phyloP scores from a whole-genome alignment of 2,797 vertebrate species.

The Botia almorhae region DNA sequence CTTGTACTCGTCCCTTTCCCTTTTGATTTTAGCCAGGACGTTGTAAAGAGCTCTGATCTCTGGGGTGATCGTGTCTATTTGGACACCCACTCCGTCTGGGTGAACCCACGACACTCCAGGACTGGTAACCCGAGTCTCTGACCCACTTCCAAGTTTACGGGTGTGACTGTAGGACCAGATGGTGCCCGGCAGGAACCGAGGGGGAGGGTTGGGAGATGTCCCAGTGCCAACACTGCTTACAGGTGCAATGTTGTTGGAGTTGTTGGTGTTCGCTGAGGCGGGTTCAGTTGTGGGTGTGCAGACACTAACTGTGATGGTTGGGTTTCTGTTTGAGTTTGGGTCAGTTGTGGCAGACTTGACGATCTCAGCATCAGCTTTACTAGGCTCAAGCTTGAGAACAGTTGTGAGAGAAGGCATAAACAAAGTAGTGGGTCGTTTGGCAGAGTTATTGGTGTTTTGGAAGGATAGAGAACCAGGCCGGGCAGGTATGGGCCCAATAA shows the following conservation, averaged over 20 bases:
- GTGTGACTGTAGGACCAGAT: slow-evolving; percentile 95
- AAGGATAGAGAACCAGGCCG: slow-evolving; percentile 74
- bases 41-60: slow-evolving; percentile 97
- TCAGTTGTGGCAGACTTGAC: slow-evolving; percentile 20
- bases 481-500: slow-evolving; percentile 78
- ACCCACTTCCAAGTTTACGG: slow-evolving; percentile 82
- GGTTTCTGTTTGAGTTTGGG: slow-evolving; percentile 64
- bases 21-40: slow-evolving; percentile 95
- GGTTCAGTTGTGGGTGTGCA: slow-evolving; percentile 75
- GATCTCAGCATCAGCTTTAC: slow-evolving; percentile 50
- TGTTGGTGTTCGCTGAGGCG: slow-evolving; percentile 69
- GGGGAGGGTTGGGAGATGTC: slow-evolving; percentile 70
- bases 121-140: slow-evolving; percentile 86
- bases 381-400: slow-evolving; percentile 56
- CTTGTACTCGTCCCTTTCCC: slow-evolving; percentile 96
- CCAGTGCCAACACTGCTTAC: slow-evolving; percentile 57
- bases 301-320: slow-evolving; percentile 73
- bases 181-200: slow-evolving; percentile 89
- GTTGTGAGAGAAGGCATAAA: slow-evolving; percentile 69
- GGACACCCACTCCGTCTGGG: slow-evolving; percentile 94
- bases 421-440: slow-evolving; percentile 76
- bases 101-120: slow-evolving; percentile 93
- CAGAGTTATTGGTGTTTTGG: slow-evolving; percentile 79
- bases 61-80: slow-evolving; percentile 95
- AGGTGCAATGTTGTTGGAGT: slow-evolving; percentile 66